These are phyloP conservation scores for Chlorops oryzae DNA, from an alignment of 1,140 invertebrate species.

Conservation along the genomic window DNA sequence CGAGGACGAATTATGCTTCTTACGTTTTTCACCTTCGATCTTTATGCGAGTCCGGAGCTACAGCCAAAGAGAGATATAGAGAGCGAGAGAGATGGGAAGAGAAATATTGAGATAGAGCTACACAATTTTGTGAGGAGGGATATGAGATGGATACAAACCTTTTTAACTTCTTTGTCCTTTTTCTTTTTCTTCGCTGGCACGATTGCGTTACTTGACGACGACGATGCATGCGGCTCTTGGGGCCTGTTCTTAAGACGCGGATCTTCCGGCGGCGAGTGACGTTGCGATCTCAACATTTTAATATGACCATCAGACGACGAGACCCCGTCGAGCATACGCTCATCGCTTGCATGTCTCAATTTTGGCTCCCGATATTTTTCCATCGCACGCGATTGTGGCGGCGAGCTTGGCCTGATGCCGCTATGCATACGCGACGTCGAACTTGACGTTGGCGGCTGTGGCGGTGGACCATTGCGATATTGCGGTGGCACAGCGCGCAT, in stretches of 20 bases:
- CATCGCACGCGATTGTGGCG: conserved; percentile 33
- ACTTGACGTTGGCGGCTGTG: conserved; percentile 10
- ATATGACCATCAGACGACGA: conserved; percentile 30
- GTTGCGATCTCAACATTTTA: conserved; percentile 33
- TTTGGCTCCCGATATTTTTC: conserved; percentile 43
- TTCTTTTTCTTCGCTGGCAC: conserved; percentile 36
- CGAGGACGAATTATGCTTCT: conserved; percentile 40
- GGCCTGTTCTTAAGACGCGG: conserved; percentile 43
- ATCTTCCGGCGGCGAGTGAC: conserved; percentile 44
- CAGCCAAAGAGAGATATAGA: too few relatives aligned
- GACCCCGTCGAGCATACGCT: conserved; percentile 21
- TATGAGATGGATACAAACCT: too few relatives aligned
- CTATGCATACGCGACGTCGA: conserved; percentile 36
- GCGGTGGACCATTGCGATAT: conserved; percentile 31
- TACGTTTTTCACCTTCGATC: conserved; percentile 47
- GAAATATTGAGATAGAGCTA: too few relatives aligned
- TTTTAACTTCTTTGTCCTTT: conserved; percentile 44
- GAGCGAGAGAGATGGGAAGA: too few relatives aligned
- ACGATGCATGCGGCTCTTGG: conserved; percentile 45
- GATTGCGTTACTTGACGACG: conserved; percentile 21
- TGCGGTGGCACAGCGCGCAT: conserved; percentile 31
- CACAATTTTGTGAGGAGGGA: too few relatives aligned
- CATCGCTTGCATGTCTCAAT: conserved; percentile 34
- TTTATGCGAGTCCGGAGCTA: conserved; percentile 46
- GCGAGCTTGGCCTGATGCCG: conserved; percentile 33